These are phyloP conservation scores for Silurus glanis DNA, from an alignment of 2,113 vertebrate species.

Conservation along the genomic window DNA sequence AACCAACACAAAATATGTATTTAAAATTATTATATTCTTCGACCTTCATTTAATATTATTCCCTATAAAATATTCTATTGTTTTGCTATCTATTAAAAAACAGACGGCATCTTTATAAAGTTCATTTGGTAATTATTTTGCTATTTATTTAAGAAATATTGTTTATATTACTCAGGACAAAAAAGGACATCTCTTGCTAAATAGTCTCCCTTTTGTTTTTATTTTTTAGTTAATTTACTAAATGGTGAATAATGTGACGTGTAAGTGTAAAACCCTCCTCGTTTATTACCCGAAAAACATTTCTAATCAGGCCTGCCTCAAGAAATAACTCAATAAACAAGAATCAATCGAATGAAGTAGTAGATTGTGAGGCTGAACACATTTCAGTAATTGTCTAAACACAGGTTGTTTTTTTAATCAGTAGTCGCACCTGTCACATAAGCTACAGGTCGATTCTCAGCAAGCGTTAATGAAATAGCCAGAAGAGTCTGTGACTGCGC, in stretches of 20 bases:
- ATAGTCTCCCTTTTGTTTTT: neutral
- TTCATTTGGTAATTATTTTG: neutral
- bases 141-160: neutral
- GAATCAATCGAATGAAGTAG: neutral
- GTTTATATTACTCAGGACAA: neutral
- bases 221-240: neutral
- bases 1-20: neutral
- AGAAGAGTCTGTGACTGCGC: conserved; percentile 6
- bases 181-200: neutral
- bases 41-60: neutral
- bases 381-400: conserved; percentile 24
- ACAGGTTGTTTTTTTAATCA: conserved; percentile 37
- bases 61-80: neutral
- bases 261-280: neutral
- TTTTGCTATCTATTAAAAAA: neutral
- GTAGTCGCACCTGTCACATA: conserved; percentile 36
- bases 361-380: neutral
- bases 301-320: neutral
- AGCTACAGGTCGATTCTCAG: conserved; percentile 27
- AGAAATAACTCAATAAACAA: conserved; percentile 14
- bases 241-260: neutral
- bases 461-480: conserved; percentile 28
- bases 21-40: neutral
- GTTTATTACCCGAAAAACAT: conserved; percentile 18
- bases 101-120: neutral